These are phyloP conservation scores for Serranus cabrilla DNA, from an alignment of 2,797 vertebrate genomes.

Conservation along the genomic window DNA sequence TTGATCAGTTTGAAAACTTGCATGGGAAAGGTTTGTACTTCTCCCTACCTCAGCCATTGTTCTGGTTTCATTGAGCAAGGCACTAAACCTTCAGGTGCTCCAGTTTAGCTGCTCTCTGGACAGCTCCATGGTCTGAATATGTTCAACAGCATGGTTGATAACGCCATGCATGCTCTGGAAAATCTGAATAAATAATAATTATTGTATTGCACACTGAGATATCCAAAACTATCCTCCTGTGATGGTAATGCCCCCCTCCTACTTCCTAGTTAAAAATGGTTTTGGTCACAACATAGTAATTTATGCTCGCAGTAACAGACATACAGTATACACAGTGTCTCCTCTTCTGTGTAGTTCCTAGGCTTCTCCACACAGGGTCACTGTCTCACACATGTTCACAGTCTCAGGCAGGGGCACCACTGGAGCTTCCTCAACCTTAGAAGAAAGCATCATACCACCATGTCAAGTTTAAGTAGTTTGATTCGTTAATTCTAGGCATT, in stretches of 20 bases:
- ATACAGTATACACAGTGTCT: background rate
- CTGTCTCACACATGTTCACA: slow-evolving; percentile 69
- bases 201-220: slow-evolving; percentile 52
- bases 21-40: slow-evolving; percentile 4
- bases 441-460: slow-evolving; percentile 29
- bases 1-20: slow-evolving; percentile 10
- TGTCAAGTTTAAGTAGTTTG: background rate
- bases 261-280: slow-evolving; percentile 1
- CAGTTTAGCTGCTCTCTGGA: slow-evolving; percentile 26
- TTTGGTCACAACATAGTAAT: slow-evolving; percentile 5
- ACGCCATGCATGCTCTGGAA: background rate
- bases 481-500: background rate
- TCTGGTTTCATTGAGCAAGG: slow-evolving; percentile 60
- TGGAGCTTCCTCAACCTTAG: slow-evolving; percentile 56
- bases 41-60: slow-evolving; percentile 8
- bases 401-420: slow-evolving; percentile 54
- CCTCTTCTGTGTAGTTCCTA: slow-evolving; percentile 55
- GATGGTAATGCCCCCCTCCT: background rate
- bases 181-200: slow-evolving; percentile 22
- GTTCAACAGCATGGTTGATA: slow-evolving; percentile 17
- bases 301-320: background rate
- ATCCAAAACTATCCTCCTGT: background rate
- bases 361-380: slow-evolving; percentile 78
- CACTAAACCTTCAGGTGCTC: slow-evolving; percentile 56
- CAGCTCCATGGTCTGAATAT: slow-evolving; percentile 4